Conservation (phyloP, 2,113 vertebrate species). For the Pionites leucogaster region DNA sequence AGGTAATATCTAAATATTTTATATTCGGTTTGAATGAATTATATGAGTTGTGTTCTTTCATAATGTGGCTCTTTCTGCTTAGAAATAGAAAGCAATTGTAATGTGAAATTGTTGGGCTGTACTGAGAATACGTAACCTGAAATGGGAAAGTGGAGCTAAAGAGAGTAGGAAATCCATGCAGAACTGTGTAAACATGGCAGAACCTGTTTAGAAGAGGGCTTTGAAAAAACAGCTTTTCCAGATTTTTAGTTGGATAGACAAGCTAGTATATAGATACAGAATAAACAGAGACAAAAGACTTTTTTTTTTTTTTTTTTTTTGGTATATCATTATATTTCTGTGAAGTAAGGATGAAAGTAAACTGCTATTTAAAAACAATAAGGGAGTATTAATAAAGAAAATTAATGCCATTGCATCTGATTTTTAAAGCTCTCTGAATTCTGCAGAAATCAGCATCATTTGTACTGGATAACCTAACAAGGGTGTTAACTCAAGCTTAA, state of each 20-base stretch:
- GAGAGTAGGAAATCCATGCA: background rate
- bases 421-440: background rate
- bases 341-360: background rate
- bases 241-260: background rate
- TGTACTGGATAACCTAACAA: background rate
- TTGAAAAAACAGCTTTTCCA: background rate
- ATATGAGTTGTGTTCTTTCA: background rate
- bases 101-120: background rate
- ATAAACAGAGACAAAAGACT: background rate
- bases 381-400: background rate
- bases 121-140: background rate
- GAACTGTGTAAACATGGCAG: background rate
- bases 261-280: background rate
- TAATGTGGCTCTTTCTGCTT: background rate
- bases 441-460: background rate
- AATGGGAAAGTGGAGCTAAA: background rate
- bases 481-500: background rate
- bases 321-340: background rate
- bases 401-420: background rate
- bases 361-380: background rate
- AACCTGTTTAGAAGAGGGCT: background rate
- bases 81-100: background rate
- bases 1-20: constrained; percentile 77
- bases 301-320: background rate
- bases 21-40: background rate